Evolutionary conservation across 2,113 vertebrate species (phyloP).

Genomic region (Corythornis cristatus): DNA sequence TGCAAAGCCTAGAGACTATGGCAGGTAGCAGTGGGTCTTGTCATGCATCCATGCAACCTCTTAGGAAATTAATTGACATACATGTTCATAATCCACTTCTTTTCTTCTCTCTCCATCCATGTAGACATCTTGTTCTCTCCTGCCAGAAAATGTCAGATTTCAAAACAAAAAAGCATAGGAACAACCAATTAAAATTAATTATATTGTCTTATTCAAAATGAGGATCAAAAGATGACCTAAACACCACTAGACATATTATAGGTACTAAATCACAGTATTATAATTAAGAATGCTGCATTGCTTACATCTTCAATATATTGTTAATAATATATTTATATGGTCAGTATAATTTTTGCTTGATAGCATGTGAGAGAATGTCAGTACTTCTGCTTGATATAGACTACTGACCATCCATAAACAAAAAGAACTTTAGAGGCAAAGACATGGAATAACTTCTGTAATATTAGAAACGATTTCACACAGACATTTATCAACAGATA

Average conservation of each 20-base stretch:
- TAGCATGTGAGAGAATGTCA: not conserved
- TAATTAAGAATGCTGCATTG: not conserved
- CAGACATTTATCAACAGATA: slow-evolving; percentile 31
- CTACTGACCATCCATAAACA: not conserved
- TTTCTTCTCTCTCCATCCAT: not conserved
- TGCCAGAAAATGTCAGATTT: not conserved
- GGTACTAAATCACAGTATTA: not conserved
- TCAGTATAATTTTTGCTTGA: not conserved
- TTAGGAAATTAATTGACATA: not conserved
- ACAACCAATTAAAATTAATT: not conserved
- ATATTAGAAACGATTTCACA: not conserved
- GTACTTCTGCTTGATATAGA: not conserved
- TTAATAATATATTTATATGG: not conserved
- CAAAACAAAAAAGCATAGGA: not conserved
- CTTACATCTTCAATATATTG: not conserved
- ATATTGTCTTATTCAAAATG: not conserved
- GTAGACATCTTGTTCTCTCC: not conserved
- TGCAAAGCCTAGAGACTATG: not conserved
- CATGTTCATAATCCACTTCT: not conserved
- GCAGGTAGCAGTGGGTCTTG: not conserved
- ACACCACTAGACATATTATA: not conserved
- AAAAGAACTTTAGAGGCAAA: not conserved
- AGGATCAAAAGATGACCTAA: fast-evolving
- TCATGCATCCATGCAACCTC: not conserved
- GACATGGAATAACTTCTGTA: not conserved